Base-by-base conservation (phyloP, 2,888 invertebrate genomes). In the Tetramorium bicarinatum region DNA sequence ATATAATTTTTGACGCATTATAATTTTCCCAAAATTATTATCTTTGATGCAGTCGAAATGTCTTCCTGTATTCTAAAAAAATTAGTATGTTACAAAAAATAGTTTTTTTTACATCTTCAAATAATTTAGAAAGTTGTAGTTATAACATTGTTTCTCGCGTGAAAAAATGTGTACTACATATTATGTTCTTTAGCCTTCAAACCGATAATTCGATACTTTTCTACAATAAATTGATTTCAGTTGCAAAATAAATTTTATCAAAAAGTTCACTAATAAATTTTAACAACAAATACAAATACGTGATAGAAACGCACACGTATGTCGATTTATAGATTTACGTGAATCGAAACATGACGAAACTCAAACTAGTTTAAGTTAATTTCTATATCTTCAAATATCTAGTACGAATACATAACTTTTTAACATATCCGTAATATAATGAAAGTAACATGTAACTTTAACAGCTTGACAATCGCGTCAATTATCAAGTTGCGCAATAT, bases 301-400 rank as follows among this genome's bases (percentile, higher is more conserved):
- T 4, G n/a, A 74, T 47, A 44, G 11, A 47, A 34, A 25, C n/a
- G 3, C 15, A 18, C 2, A 9, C 8, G 25, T 29, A 2, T 29
- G 6, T 61, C 34, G 18, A 61, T 49, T 34, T 18, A 64, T 52
- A 49, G 34, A 76, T 38, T 52, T 15, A 7, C 25, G 25, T 25
- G 52, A n/a, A 25, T 29, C 21, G 44, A 66, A 56, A 61, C 67
- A 11, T 54, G 21, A 29, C 41, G 38, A 66, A 66, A 66, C 18
- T 74, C 8, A 54, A 67, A 67, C 77, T 34, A 56, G 56, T 77
- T 77, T 52, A 18, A 52, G 9, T 6, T 66, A 66, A 54, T 56
- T 66, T 66, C 29, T 47, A 29, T 44, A 7, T 8, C 11, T 59
- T 9, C 15, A 3, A 64, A 56, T 34, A 0, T 52, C 0, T 54